phyloP scores from a whole-genome alignment of 2,888 invertebrate genomes.

The Antheraea yamamai region DNA sequence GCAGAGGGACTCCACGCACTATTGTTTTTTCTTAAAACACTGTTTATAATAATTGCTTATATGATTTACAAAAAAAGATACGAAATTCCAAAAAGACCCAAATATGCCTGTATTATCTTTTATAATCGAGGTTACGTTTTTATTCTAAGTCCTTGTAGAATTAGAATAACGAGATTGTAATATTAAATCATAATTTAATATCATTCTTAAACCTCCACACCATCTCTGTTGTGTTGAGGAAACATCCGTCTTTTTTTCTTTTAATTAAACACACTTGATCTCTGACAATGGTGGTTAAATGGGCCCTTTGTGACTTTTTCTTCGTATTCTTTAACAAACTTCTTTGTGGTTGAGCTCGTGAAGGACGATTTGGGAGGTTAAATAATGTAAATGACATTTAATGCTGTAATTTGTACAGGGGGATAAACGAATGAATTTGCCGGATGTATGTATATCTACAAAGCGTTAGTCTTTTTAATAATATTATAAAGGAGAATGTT shows the following conservation, averaged over 20 bases:
- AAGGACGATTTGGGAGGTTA: neutral
- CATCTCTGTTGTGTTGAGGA: constrained; percentile 44
- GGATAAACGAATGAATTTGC: neutral
- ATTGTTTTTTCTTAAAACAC: no score
- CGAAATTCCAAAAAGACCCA: no score
- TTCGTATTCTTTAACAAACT: constrained; percentile 23
- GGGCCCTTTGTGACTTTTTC: constrained; percentile 44
- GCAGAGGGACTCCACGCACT: no score
- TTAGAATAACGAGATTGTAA: neutral
- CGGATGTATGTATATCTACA: no score
- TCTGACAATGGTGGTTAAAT: constrained; percentile 49
- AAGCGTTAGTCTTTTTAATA: no score
- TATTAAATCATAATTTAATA: constrained; percentile 34
- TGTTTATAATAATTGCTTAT: no score
- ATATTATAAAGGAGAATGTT: no score
- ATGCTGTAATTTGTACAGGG: neutral
- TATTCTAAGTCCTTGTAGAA: neutral
- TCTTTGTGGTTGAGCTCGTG: constrained; percentile 12
- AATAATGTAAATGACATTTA: neutral
- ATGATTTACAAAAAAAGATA: no score
- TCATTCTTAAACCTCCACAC: constrained; percentile 46
- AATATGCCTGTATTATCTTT: no score
- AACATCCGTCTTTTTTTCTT: constrained; percentile 43
- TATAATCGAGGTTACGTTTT: neutral
- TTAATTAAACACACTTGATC: constrained; percentile 45